phyloP scores from a whole-genome alignment of 2,113 vertebrate genomes.

The Dolichotis patagonum region DNA sequence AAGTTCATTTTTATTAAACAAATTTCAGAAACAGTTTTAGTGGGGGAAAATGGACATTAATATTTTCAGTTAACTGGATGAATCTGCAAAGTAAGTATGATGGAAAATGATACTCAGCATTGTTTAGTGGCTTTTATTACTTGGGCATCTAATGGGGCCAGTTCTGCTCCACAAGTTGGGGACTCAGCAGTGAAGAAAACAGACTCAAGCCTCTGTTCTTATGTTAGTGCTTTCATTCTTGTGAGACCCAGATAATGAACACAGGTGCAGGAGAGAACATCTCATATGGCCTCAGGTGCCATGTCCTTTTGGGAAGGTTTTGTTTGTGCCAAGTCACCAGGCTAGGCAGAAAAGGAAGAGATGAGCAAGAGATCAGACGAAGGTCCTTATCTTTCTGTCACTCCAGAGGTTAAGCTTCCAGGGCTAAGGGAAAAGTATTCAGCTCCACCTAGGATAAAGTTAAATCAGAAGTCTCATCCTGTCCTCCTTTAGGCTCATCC shows the following conservation, averaged over 20 bases:
- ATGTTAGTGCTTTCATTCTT: neutral
- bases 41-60: neutral
- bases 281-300: neutral
- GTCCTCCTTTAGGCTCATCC: neutral
- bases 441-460: neutral
- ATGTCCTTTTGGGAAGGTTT: neutral
- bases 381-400: neutral
- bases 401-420: neutral
- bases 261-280: neutral
- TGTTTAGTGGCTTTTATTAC: neutral
- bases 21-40: slow-evolving; percentile 27
- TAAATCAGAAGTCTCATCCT: neutral
- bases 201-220: neutral
- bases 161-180: neutral
- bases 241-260: neutral
- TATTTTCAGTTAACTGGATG: neutral
- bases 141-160: neutral
- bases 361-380: neutral
- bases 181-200: neutral
- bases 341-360: slow-evolving; percentile 10
- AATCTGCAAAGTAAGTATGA: neutral
- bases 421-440: neutral
- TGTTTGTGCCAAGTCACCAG: neutral
- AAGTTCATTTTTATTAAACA: neutral
- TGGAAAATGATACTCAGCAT: neutral